Base-by-base conservation (phyloP, 2,797 vertebrate species). In the Pteropus rufus region DNA sequence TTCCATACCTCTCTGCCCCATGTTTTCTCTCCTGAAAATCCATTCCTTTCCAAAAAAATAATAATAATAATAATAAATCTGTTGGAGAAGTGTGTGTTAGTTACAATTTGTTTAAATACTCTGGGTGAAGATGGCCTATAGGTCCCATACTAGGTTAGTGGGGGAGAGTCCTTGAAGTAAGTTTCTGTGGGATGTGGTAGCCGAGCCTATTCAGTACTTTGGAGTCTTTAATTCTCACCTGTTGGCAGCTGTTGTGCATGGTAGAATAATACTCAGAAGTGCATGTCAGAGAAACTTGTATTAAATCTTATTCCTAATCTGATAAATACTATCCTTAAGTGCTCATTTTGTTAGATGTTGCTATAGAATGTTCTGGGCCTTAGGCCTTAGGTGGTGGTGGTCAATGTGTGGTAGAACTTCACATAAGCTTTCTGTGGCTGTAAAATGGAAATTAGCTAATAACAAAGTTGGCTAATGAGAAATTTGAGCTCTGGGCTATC, bases 11-110 rank as follows among this genome's bases (percentile, higher is more conserved):
- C 3, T 31, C 97, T 97, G 69, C 67, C 96, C 92, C 46, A 34
- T 97, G 90, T 95, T 92, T 93, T 96, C 94, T 67, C 97, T 98
- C 98, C 86, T 96, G 92, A 95, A 65, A 87, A 91, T 89, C 52
- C 96, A 95, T 96, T 96, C 92, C 95, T 97, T 96, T 87, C 15
- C 12, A 62, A 67, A 69, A 69, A 67, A 96, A 91, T 80, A 95
- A 46, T 41, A 46, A 49, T 11, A 96, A 91, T 84, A 95, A 49
- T 49, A 98, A 98, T 98, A 98, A 98, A 99, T 95, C 65, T 36
- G 95, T 98, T 97, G 82, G 94, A 97, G 92, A 97, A 94, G 91
- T 81, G 29, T 85, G 91, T 96, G 91, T 95, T 92, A 89, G 49
- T 72, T 80, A 91, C 10, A 21, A 39, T 97, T 91, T 97, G 56